Evolutionary conservation across 2,888 invertebrate genomes (phyloP), one percentile per base, ranked within the genome.

Genomic region (Leptopilina syphax): DNA sequence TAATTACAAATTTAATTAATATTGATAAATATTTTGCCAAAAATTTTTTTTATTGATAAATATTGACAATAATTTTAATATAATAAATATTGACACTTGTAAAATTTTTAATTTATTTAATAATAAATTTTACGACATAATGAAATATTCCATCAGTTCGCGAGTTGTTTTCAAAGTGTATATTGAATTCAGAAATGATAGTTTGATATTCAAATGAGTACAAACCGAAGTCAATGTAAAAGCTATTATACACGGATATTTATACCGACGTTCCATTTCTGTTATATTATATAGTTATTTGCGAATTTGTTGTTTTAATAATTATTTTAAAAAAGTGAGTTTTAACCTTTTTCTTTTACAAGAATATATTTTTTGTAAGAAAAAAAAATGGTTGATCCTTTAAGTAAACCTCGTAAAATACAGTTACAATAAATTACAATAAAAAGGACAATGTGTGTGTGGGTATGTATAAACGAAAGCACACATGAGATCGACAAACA

Each of bases 171-270:
- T 7, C 24, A 63, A 63, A 63, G 24, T 63, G 34, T 34, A 34
- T 47, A 18, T 63, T 63, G 63, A 63, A 63, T 24, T 63, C 63
- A 63, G 18, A 63, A 63, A 18, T 63, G 50, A 57, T 57, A 57
- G n/a, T n/a, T 60, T 60, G 7, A n/a, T 34, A 34, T 60, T 44
- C 8, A 44, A 60, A n/a, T 60, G 63, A 24, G 63, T 63, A 63
- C 63, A 63, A 63, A 24, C 7, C 63, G 18, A 63, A 8, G 24
- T 18, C 4, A 7, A 6, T 63, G 24, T 24, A 63, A 24, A 63
- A 63, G 63, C 18, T 60, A 60, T 60, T 34, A 34, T 34, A 34
- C 34, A 60, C 9, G 63, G 24, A 18, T 60, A 63, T 63, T 63
- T 18, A 63, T 24, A 6, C 34, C 34, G 63, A 24, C n/a, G 9